These are phyloP conservation scores for Diachrysia chrysitis DNA, from an alignment of 2,888 invertebrate genomes.

Conservation along the genomic window DNA sequence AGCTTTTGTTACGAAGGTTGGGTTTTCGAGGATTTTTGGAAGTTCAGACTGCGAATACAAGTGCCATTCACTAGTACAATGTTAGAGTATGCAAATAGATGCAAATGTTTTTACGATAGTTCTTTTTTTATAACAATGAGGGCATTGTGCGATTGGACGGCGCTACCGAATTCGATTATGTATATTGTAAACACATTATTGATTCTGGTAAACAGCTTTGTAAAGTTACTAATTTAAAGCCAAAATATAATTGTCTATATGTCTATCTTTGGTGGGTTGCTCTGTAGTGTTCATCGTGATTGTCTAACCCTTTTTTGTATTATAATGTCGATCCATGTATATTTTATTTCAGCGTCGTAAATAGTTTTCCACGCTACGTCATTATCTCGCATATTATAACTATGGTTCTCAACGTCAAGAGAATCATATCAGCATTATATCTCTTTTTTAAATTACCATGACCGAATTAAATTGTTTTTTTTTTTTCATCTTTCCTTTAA, in stretches of 20 bases:
- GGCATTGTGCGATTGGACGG: constrained; percentile 64
- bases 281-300: background rate
- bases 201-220: constrained; percentile 46
- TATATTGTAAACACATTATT: constrained; percentile 74
- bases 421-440: background rate
- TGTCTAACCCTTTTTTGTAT: background rate
- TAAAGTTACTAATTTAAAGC: constrained; percentile 12
- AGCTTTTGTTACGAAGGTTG: constrained; percentile 68
- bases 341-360: background rate
- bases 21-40: constrained; percentile 52
- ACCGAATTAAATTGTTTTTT: background rate
- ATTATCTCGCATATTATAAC: background rate
- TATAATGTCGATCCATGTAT: background rate
- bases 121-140: constrained; percentile 71
- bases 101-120: constrained; percentile 76
- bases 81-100: constrained; percentile 84
- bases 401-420: background rate
- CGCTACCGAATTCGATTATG: constrained; percentile 80
- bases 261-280: background rate
- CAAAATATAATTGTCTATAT: constrained; percentile 5
- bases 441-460: background rate
- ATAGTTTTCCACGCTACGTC: background rate
- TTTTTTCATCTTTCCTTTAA: background rate
- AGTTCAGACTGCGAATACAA: constrained; percentile 71
- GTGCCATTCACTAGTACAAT: constrained; percentile 73